These are phyloP conservation scores for Proctacanthus coquilletti DNA, from an alignment of 1,140 invertebrate genomes.

Conservation along the genomic window DNA sequence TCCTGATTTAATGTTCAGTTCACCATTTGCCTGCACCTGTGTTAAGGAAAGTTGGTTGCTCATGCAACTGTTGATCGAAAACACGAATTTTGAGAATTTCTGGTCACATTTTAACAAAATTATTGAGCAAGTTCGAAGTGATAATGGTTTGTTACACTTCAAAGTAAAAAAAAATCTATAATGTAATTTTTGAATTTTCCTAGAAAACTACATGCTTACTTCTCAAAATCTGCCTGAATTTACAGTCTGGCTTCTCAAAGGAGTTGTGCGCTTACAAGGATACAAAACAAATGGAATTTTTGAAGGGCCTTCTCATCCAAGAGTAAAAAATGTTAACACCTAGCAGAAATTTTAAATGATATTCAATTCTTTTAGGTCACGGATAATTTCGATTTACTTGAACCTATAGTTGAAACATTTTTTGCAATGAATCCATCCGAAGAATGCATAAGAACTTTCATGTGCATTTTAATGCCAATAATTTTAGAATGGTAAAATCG, in stretches of 20 bases:
- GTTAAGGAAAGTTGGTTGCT: constrained; percentile 22
- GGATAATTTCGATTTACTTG: constrained; percentile 10
- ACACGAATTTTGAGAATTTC: too few species aligned
- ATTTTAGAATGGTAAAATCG: constrained; percentile 12
- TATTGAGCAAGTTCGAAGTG: too few species aligned
- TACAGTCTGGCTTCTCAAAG: constrained; percentile 9
- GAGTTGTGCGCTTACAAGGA: constrained; percentile 8
- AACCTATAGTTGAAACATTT: constrained; percentile 14
- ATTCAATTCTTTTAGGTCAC: background rate
- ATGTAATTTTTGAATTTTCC: too few species aligned
- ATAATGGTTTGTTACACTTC: too few species aligned
- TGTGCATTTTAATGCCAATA: constrained; percentile 16
- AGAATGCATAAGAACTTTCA: constrained; percentile 18
- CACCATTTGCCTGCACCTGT: constrained; percentile 24
- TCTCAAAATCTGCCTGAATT: constrained; percentile 7
- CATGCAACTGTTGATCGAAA: constrained; percentile 8
- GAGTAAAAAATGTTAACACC: background rate
- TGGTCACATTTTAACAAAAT: too few species aligned
- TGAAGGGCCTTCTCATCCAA: constrained; percentile 5
- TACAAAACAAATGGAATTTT: constrained; percentile 8
- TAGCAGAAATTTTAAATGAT: background rate
- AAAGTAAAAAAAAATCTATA: too few species aligned
- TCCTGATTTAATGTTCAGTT: constrained; percentile 14
- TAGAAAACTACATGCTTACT: constrained; percentile 1
- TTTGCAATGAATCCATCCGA: constrained; percentile 18